Conservation (phyloP, 2,113 vertebrate genomes). For the Australoheros scitulus region DNA sequence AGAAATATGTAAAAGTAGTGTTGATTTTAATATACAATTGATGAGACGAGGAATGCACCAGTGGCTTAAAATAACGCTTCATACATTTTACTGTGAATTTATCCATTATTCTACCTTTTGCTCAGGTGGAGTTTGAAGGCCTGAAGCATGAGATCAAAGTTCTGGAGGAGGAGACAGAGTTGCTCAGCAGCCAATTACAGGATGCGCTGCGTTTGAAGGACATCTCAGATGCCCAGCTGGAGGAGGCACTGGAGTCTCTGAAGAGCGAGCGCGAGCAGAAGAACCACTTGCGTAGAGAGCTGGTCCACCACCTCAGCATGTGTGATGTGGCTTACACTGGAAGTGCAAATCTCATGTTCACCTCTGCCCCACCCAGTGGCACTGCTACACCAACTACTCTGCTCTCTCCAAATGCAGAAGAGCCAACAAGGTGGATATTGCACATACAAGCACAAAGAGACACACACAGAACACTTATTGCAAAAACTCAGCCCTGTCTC, state of each 20-base stretch:
- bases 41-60: background rate
- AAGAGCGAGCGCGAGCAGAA: slow-evolving; percentile 96
- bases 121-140: slow-evolving; percentile 97
- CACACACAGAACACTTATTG: background rate
- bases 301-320: slow-evolving; percentile 91
- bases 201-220: slow-evolving; percentile 93
- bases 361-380: slow-evolving; percentile 85
- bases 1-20: background rate
- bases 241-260: slow-evolving; percentile 93
- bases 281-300: slow-evolving; percentile 91
- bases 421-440: slow-evolving; percentile 64
- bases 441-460: background rate
- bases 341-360: slow-evolving; percentile 86
- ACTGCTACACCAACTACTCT: slow-evolving; percentile 76
- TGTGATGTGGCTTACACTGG: slow-evolving; percentile 88
- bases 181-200: slow-evolving; percentile 94
- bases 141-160: slow-evolving; percentile 98
- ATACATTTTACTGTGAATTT: background rate
- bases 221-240: slow-evolving; percentile 91
- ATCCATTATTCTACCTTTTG: background rate
- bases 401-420: slow-evolving; percentile 85
- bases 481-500: too few species aligned
- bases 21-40: background rate
- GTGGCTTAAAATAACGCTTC: background rate
- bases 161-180: slow-evolving; percentile 91